Evolutionary conservation across 1,140 invertebrate genomes (phyloP).

Genomic region (Apis laboriosa): DNA sequence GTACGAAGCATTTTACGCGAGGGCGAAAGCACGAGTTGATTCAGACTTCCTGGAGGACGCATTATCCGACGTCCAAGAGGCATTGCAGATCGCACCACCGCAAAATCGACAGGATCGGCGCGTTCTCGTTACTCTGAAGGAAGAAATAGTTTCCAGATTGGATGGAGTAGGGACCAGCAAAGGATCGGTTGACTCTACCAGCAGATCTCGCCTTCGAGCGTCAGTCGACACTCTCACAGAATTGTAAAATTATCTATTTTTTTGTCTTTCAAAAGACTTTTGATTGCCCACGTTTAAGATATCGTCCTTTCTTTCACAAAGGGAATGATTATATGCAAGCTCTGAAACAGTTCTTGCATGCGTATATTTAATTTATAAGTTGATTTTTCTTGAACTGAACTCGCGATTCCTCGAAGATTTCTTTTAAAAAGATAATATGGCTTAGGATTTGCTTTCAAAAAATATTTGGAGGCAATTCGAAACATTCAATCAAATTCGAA

Average conservation of each 20-base stretch:
- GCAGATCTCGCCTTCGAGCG: conserved; percentile 71
- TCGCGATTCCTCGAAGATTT: conserved; percentile 4
- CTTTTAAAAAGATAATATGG: not conserved
- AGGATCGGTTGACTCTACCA: conserved; percentile 43
- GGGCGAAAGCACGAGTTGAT: conserved; percentile 92
- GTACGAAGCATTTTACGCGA: conserved; percentile 95
- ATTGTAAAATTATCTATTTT: conserved; percentile 66
- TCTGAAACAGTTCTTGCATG: not conserved
- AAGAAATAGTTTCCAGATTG: conserved; percentile 83
- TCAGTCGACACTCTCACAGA: conserved; percentile 81
- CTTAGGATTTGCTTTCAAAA: not conserved
- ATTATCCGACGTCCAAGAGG: conserved; percentile 86
- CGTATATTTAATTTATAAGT: conserved; percentile 7
- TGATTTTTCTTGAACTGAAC: not conserved
- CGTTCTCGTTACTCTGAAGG: conserved; percentile 84
- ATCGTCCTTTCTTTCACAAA: not conserved
- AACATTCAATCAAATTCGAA: too few species aligned
- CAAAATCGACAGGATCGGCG: conserved; percentile 86
- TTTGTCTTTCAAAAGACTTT: not conserved
- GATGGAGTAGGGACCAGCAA: conserved; percentile 74
- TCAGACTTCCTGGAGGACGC: conserved; percentile 83
- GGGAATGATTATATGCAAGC: not conserved
- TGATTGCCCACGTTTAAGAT: not conserved
- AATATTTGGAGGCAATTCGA: not conserved
- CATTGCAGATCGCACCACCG: conserved; percentile 84